Base-by-base conservation (phyloP, 92 coral and sea anemone species). In the Zoanthus gigantus region DNA sequence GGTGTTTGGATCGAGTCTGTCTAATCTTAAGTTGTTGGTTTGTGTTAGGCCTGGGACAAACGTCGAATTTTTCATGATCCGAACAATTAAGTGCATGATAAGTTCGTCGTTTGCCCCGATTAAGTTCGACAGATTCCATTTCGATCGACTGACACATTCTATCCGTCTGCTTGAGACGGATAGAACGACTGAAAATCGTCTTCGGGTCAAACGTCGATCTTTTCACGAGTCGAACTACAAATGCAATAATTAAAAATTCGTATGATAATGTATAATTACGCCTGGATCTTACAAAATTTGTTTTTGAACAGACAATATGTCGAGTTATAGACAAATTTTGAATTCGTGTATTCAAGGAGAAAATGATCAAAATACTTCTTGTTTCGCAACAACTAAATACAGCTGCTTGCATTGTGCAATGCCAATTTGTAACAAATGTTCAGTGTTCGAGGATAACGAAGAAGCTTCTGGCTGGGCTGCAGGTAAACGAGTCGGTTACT, bases 401-500 rank as follows among this genome's bases (percentile, higher is more conserved):
- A n/a, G 73, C 78, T 90, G 92, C 37, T 42, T 90, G 28, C 45
- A 57, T 45, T 90, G 92, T 71, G 29, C 79, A 17, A 48, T 86
- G 82, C 90, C 90, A 37, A 57, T 79, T 42, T 86, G 88, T 53
- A 79, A 76, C 78, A 37, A 74, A 57, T 90, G 93, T 67, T 79
- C 90, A 68, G 67, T 81, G 32, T 65, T 88, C 68, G 91, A 90
- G 48, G 29, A 66, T 29, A 74, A 89, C 23, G 92, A 89, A 46
- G 84, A 83, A 44, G 65, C 61, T 13, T 18, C 69, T n/a, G 88
- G 89, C n/a, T 89, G 88, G 88, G 37, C 72, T 30, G 68, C 84
- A 48, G 92, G 89, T 12, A 74, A 74, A 47, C 77, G 88, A 23
- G 92, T 89, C 2, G 92, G 92, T 17, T 83, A 89, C 83, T 89